Evolutionary conservation across 1,140 invertebrate genomes (phyloP), one percentile per base, ranked within the genome.

Genomic region (Magallana angulata): DNA sequence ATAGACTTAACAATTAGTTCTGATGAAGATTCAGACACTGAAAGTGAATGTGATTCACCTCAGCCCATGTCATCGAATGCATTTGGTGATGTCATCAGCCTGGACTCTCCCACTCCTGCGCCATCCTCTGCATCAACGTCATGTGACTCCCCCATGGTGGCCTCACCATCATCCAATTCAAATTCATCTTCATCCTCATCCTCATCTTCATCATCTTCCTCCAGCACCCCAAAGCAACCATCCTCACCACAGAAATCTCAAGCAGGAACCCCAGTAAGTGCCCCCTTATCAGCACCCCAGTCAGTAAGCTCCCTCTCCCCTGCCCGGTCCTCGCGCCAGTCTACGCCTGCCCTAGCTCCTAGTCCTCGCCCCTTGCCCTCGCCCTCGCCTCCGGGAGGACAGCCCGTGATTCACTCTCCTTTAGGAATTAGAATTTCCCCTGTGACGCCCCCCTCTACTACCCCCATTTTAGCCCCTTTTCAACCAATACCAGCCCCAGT

Each of bases 1-100:
- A 93, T 94, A 87, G 93, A 94, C 87, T 87, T 94, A 58, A 94
- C 93, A 1, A 68, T 92, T 48, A 92, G 92, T 89, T 93, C 92
- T 76, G 93, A 94, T 90, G 93, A 93, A 57, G 92, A 93, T 64
- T 83, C 85, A 18, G 88, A 24, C 83, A 86, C 16, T 89, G 76
- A 88, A 84, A 81, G 81, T 57, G 89, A 24, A 71, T 89, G 11
- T 89, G 62, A 86, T 84, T 80, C 85, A 16, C 87, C 90, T 12
- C 81, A 88, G 48, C 85, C 87, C 56, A 83, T 83, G 36, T 84
- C 85, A 18, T 82, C 68, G 57, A 91, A 89, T 56, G 87, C 89
- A 85, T 90, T 90, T 88, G 92, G 90, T 82, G 89, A 84, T n/a
- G 91, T 93, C 82, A 93, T 93, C 81, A 93, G 90, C 80, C 91